phyloP scores from a whole-genome alignment of 2,888 invertebrate species.

The Deroplatys truncata region DNA sequence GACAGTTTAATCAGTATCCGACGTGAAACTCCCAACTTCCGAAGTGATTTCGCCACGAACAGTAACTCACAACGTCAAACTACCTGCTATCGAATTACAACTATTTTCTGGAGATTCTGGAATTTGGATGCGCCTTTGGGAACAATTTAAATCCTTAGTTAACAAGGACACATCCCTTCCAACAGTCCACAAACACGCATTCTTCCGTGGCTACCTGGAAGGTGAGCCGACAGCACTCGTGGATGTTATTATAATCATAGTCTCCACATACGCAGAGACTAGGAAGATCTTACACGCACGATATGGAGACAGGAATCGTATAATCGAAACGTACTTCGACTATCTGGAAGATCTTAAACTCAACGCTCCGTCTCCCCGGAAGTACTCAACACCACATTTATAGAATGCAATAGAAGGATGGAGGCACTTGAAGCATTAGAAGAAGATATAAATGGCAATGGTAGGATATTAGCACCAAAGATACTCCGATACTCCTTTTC shows the following conservation, averaged over 20 bases:
- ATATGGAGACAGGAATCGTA: neutral
- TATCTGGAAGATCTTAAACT: neutral
- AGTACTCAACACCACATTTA: neutral
- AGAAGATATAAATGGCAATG: too few species aligned
- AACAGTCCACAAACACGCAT: constrained; percentile 1
- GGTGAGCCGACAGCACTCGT: neutral
- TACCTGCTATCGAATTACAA: too few species aligned
- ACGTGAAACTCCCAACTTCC: too few species aligned
- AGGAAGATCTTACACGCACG: neutral
- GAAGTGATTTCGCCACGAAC: too few species aligned
- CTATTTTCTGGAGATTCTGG: too few species aligned
- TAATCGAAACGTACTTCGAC: neutral
- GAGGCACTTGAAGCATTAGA: neutral
- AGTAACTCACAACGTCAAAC: too few species aligned
- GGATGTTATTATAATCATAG: neutral
- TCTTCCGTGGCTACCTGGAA: neutral
- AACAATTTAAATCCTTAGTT: neutral
- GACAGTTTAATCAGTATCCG: too few species aligned
- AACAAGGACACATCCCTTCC: neutral
- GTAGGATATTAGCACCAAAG: too few species aligned
- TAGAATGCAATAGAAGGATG: neutral
- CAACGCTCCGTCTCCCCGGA: neutral
- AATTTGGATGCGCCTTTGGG: too few species aligned
- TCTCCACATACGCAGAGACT: neutral
- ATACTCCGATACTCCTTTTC: too few species aligned